Evolutionary conservation across 2,113 vertebrate species (phyloP).

Genomic region (Corythornis madagascariensis): DNA sequence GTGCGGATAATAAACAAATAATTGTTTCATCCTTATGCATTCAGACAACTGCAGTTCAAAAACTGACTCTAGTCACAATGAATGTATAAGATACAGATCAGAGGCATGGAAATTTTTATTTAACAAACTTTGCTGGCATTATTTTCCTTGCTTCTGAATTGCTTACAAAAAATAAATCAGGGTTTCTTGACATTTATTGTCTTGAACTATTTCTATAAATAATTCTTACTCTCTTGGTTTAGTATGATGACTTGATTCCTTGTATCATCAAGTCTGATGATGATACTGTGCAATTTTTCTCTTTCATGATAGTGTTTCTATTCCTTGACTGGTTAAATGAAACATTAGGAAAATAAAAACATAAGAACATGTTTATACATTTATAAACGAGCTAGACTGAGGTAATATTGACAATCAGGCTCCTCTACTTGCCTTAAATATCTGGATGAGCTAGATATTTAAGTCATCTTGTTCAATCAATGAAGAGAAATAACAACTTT

Average conservation of each 20-base stretch:
- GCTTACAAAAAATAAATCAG: not conserved
- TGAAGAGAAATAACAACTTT: not conserved
- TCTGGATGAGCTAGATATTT: not conserved
- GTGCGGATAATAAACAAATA: not conserved
- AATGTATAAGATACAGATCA: not conserved
- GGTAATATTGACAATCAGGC: not conserved
- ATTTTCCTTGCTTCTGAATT: not conserved
- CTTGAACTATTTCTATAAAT: not conserved
- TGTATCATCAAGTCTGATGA: not conserved
- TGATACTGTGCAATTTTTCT: not conserved
- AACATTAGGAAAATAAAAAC: not conserved
- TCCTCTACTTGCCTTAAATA: not conserved
- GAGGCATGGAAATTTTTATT: constrained; percentile 1
- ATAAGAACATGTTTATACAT: not conserved
- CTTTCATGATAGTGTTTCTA: not conserved
- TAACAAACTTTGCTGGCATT: not conserved
- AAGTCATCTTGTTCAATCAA: not conserved
- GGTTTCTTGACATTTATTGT: not conserved
- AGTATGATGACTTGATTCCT: not conserved
- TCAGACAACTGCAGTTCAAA: not conserved
- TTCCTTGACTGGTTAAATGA: not conserved
- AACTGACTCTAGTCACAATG: not conserved
- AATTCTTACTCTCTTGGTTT: not conserved
- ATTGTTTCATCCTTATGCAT: not conserved
- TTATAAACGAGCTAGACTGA: not conserved